These are phyloP conservation scores for Pristionchus arcanus DNA, from an alignment of 2,888 invertebrate species.

Conservation along the genomic window DNA sequence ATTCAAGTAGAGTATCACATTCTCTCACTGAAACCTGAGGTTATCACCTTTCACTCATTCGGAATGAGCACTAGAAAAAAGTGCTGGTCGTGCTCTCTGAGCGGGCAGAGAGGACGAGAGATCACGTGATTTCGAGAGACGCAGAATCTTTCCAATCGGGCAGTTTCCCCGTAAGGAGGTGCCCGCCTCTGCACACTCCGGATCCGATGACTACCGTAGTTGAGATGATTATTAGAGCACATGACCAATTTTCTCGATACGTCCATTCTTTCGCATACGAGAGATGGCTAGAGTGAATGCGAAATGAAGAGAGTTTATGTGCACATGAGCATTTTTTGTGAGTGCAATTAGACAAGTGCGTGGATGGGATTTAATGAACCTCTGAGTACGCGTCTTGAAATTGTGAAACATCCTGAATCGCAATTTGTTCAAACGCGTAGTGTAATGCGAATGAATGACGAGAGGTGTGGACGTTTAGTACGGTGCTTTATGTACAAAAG, in stretches of 20 bases:
- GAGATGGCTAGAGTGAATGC: too few species aligned
- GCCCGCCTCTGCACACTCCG: neutral
- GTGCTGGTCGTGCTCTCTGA: neutral
- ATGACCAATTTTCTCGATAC: too few species aligned
- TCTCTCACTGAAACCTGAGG: neutral
- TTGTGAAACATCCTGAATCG: neutral
- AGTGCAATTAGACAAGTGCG: constrained; percentile 2
- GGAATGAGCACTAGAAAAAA: constrained; percentile 5
- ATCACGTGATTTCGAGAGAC: neutral
- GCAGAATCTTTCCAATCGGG: neutral
- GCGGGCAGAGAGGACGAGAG: neutral
- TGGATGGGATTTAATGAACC: neutral
- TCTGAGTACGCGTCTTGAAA: neutral
- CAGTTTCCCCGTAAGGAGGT: neutral
- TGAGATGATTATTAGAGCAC: neutral
- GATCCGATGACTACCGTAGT: constrained; percentile 25
- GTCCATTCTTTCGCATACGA: too few species aligned
- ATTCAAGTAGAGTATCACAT: neutral
- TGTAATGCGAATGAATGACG: neutral
- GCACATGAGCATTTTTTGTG: constrained; percentile 17
- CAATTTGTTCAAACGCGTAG: neutral
- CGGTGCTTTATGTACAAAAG: too few species aligned
- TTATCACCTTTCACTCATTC: constrained; percentile 15
- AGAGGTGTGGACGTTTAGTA: neutral
- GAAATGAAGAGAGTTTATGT: neutral